These are phyloP conservation scores for Crocidura indochinensis DNA, from an alignment of 2,797 vertebrate genomes.

Conservation along the genomic window DNA sequence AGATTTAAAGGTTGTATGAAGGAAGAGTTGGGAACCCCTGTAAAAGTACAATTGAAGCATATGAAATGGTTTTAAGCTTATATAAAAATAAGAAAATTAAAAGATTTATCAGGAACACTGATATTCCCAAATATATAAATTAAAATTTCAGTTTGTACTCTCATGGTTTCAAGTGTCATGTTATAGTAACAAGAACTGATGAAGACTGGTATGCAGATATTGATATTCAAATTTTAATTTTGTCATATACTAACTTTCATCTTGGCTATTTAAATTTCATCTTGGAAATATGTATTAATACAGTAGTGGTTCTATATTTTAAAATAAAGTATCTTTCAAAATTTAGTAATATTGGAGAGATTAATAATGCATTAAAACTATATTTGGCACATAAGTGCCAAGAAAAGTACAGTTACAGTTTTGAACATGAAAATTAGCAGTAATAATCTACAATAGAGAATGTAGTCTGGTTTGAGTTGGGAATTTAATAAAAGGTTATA, in stretches of 20 bases:
- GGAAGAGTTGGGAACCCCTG: constrained; percentile 10
- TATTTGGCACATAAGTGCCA: background rate
- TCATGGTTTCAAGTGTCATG: background rate
- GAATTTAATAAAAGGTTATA: constrained; percentile 9
- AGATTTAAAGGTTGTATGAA: background rate
- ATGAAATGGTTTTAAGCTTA: background rate
- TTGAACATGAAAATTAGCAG: constrained; percentile 16
- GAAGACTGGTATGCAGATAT: constrained; percentile 17
- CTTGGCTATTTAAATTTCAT: background rate
- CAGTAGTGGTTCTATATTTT: no score
- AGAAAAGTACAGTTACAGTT: no score
- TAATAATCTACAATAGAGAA: constrained; percentile 11
- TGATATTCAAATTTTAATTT: background rate
- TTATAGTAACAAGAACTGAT: background rate
- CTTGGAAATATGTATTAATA: constrained; percentile 19
- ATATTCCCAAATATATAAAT: constrained; percentile 3
- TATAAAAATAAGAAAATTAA: constrained; percentile 25
- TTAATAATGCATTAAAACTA: constrained; percentile 21
- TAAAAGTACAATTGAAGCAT: background rate
- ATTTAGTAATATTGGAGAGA: constrained; percentile 22
- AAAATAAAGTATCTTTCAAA: background rate
- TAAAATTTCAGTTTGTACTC: background rate
- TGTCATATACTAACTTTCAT: background rate
- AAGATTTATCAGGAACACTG: constrained; percentile 7
- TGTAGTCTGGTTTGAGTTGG: background rate